Base-by-base conservation (phyloP, 2,888 invertebrate species). In the Amaurobius ferox region DNA sequence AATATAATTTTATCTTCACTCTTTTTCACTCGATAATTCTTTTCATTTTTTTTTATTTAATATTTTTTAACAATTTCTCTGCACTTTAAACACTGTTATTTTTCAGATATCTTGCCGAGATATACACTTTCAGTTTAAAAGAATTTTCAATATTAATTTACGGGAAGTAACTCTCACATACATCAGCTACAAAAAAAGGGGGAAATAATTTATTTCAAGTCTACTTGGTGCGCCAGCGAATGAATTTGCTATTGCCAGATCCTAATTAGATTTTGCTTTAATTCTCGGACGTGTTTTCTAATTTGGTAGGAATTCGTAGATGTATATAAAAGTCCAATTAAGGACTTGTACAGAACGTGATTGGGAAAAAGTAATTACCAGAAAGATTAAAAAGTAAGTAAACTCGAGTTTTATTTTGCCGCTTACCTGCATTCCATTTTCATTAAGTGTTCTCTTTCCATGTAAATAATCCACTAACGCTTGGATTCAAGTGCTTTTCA, bases 291-390 rank as follows among this genome's bases (percentile, higher is more conserved):
- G 80, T 76, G 81, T 76, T 83, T 76, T 76, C 81, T 83, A 83
- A 83, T 83, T 83, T 83, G 76, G 76, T 62, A n/a, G 55, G 64
- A 83, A 76, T 76, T 61, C 62, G 76, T 83, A 76, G 81, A 83
- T 83, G 76, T 83, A 76, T 83, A 61, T 83, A 83, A 83, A 83
- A 83, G 70, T 77, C 76, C 70, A 83, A 83, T 83, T 83, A 81
- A 83, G 76, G 55, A 76, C 40, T 64, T 76, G 70, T 76, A 71
- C 76, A 40, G 76, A 70, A 71, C 55, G 70, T 71, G 76, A 83
- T 83, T 83, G 71, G 74, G 76, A 70, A 76, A 81, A 83, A 83
- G 81, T 76, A 83, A 83, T 83, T 83, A 83, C 74, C 62, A 44
- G 68, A 73, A 74, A 32, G 44, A 67, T 39, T 19, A 30, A 30